phyloP scores from a whole-genome alignment of 30 jellyfish, hydroid and myxozoan species.

The Pelagia noctiluca region DNA sequence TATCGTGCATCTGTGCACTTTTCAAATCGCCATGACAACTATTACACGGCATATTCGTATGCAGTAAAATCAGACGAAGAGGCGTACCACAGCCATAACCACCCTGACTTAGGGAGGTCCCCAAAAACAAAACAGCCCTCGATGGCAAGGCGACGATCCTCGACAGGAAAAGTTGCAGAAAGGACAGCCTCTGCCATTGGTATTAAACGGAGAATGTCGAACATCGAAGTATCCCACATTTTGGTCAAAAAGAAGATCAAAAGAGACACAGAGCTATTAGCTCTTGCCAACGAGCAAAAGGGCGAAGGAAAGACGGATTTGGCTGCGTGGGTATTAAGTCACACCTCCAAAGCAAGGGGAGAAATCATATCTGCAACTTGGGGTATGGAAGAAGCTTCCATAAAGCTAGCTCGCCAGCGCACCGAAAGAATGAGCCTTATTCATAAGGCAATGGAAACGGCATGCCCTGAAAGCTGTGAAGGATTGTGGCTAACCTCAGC shows the following conservation, averaged over 20 bases:
- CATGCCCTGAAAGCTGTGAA: no score
- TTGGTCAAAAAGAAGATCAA: slow-evolving; percentile 8
- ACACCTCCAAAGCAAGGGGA: background rate
- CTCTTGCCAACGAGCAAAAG: slow-evolving; percentile 46
- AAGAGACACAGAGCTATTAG: slow-evolving; percentile 18
- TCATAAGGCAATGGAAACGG: no score
- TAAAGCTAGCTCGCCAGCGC: background rate
- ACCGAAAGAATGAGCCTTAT: background rate
- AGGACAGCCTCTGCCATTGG: background rate
- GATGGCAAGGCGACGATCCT: slow-evolving; percentile 37
- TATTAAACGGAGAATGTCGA: slow-evolving; percentile 13
- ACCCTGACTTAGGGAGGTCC: slow-evolving; percentile 47
- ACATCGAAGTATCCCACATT: slow-evolving; percentile 11
- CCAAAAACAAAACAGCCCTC: slow-evolving; percentile 43
- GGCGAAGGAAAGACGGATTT: slow-evolving; percentile 36
- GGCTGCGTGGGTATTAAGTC: slow-evolving; percentile 21
- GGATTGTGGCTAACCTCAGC: no score
- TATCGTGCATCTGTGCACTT: slow-evolving; percentile 17
- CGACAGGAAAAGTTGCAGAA: background rate
- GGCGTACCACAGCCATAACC: slow-evolving; percentile 36
- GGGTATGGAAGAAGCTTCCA: slow-evolving; percentile 37
- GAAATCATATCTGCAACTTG: slow-evolving; percentile 44
- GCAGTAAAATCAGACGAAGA: background rate
- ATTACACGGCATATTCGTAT: slow-evolving; percentile 52
- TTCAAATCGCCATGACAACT: slow-evolving; percentile 24